Evolutionary conservation across 2,888 invertebrate genomes (phyloP).

Genomic region (Orthosia incerta): DNA sequence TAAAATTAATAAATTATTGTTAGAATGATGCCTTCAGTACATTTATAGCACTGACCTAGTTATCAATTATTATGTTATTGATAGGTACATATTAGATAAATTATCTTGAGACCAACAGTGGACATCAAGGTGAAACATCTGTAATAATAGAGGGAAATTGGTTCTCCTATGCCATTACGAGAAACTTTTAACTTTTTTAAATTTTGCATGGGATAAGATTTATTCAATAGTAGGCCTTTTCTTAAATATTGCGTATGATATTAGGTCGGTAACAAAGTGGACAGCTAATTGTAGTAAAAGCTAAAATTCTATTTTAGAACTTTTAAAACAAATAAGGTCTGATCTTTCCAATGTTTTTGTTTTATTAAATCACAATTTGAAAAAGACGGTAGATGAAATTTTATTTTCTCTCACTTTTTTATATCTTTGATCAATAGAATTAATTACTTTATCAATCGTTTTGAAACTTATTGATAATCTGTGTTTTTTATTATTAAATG

Average conservation of each 20-base stretch:
- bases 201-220: not conserved
- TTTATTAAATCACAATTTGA: not conserved
- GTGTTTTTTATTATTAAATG: not conserved
- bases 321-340: not conserved
- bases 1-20: slow-evolving; percentile 1
- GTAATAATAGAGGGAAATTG: slow-evolving; percentile 31
- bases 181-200: too few relatives aligned
- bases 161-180: not conserved
- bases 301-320: not conserved
- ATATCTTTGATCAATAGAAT: not conserved
- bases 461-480: not conserved
- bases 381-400: slow-evolving; percentile 26
- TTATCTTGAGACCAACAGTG: slow-evolving; percentile 48
- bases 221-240: not conserved
- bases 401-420: not conserved
- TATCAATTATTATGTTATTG: slow-evolving; percentile 56
- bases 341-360: not conserved
- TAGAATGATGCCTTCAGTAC: slow-evolving; percentile 17
- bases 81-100: slow-evolving; percentile 53
- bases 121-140: slow-evolving; percentile 53
- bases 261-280: not conserved
- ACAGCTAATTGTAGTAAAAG: not conserved
- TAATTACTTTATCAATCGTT: not conserved
- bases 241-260: not conserved
- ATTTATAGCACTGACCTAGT: slow-evolving; percentile 50